phyloP scores from a whole-genome alignment of 1,140 invertebrate genomes.

The Cylas formicarius region DNA sequence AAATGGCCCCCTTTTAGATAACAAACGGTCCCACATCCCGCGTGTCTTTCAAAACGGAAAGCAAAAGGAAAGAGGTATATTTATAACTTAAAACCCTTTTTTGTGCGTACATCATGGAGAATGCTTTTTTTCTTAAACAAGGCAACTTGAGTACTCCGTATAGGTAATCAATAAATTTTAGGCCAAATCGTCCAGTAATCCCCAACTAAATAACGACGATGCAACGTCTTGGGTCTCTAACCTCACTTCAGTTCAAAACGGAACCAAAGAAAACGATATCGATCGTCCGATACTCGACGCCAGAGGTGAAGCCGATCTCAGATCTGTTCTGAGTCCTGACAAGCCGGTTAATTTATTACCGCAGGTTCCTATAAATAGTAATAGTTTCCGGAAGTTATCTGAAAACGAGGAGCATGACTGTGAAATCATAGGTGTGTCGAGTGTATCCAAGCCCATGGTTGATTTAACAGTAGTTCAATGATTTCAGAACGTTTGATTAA shows the following conservation, averaged over 20 bases:
- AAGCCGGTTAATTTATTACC: constrained; percentile 87
- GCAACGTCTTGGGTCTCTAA: constrained; percentile 35
- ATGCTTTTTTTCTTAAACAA: too few relatives aligned
- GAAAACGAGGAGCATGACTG: constrained; percentile 93
- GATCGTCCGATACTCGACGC: constrained; percentile 22
- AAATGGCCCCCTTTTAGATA: too few relatives aligned
- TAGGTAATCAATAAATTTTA: too few relatives aligned
- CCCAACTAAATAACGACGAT: constrained; percentile 34
- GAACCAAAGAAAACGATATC: constrained; percentile 22
- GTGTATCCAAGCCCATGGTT: too few relatives aligned
- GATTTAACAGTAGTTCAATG: constrained; percentile 13
- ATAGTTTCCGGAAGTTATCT: constrained; percentile 70
- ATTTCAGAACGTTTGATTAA: constrained; percentile 89
- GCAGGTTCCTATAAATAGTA: constrained; percentile 69
- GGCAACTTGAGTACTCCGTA: too few relatives aligned
- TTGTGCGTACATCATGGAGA: too few relatives aligned
- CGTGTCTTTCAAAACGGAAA: too few relatives aligned
- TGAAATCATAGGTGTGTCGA: constrained; percentile 84
- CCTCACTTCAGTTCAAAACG: constrained; percentile 29
- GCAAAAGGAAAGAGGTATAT: too few relatives aligned
- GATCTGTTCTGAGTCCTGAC: constrained; percentile 49
- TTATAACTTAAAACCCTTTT: too few relatives aligned
- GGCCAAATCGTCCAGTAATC: constrained; percentile 33
- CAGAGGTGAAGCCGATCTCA: constrained; percentile 38
- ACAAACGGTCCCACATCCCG: too few relatives aligned